Base-by-base conservation (phyloP, 2,113 vertebrate species). In the Cochlearius cochlearius region DNA sequence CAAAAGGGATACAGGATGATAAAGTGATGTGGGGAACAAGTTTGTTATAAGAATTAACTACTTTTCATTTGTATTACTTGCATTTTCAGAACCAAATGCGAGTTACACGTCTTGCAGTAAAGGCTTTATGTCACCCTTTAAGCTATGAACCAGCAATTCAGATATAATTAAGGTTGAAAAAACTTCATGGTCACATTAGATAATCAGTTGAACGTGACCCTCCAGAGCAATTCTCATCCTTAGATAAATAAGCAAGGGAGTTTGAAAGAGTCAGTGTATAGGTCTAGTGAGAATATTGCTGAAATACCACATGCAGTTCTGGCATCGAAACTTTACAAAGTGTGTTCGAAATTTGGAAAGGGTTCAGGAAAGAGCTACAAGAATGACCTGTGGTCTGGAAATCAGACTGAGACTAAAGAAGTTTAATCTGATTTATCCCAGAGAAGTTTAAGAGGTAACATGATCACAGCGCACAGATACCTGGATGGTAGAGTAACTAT, bases 401-500 rank as follows among this genome's bases (percentile, higher is more conserved):
- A 95, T 92, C 86, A 97, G 95, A 58, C 86, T 93, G 91, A 94
- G 73, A 94, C 92, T 85, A 89, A 97, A 95, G 92, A 87, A 75
- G 73, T 80, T 94, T 92, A 94, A 87, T 94, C 86, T 95, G 96
- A 89, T 95, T 94, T 92, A 91, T 89, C 76, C 76, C 86, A 89
- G 83, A 75, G 91, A 94, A 92, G 45, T 94, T 93, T 85, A 87
- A 94, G 64, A 84, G 49, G 83, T 87, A 95, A 94, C 52, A 86
- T 53, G 64, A 96, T 91, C 83, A 63, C 63, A 89, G 60, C n/a
- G 81, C 41, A 75, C 72, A 82, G 89, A 90, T 87, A 94, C 39
- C 39, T 2, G 15, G 64, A 94, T 82, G 73, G 84, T 91, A 82
- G 60, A 60, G n/a, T 86, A 91, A 88, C 78, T 58, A 69, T 64